phyloP scores from a whole-genome alignment of 2,797 vertebrate genomes.

The Gallinago nigripennis region DNA sequence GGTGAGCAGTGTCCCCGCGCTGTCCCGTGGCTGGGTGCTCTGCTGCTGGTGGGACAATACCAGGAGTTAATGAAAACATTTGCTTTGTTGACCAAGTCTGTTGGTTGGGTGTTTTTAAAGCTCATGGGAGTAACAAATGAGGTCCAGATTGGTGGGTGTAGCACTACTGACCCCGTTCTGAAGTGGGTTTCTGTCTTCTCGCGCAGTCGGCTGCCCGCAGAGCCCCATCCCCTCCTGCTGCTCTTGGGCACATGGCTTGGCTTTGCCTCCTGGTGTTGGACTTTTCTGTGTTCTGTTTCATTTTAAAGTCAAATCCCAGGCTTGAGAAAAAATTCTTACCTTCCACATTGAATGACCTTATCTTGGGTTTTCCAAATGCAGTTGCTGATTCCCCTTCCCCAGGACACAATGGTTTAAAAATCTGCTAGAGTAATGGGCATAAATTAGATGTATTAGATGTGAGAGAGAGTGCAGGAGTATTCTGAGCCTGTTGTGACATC shows the following conservation, averaged over 20 bases:
- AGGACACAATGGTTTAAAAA: not conserved
- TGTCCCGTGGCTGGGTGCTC: not conserved
- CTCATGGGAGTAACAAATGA: not conserved
- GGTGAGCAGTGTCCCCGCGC: not conserved
- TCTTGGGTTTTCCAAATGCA: not conserved
- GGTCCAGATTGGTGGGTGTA: not conserved
- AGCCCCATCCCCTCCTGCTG: not conserved
- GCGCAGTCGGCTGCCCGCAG: not conserved
- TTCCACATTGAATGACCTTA: not conserved
- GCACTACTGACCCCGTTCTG: not conserved
- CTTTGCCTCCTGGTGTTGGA: not conserved
- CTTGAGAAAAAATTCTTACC: not conserved
- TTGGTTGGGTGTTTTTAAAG: not conserved
- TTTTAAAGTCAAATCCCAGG: not conserved
- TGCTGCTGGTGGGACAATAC: not conserved
- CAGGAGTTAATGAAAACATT: not conserved
- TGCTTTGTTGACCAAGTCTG: not conserved
- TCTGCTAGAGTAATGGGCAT: not conserved
- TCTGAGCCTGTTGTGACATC: not conserved
- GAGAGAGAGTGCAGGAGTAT: not conserved
- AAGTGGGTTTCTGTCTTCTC: not conserved
- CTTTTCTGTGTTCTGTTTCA: not conserved
- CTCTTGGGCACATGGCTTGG: not conserved
- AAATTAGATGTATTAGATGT: not conserved
- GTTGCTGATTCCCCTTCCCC: not conserved